These are phyloP conservation scores for Loripinus fragilis DNA, from an alignment of 2,888 invertebrate genomes.

Conservation along the genomic window DNA sequence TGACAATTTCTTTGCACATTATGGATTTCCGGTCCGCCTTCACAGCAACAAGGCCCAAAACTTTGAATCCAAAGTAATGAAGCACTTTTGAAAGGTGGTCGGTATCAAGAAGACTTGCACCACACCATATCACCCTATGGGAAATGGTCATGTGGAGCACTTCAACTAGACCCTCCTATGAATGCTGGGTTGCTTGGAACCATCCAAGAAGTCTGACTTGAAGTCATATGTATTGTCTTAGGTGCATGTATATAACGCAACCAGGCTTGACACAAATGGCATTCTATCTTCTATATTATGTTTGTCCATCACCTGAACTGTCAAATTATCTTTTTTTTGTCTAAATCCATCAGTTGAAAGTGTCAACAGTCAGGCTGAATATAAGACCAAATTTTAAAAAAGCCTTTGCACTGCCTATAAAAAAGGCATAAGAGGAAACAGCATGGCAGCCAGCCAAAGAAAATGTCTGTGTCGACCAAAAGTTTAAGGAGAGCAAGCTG, in stretches of 20 bases:
- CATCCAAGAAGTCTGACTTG: neutral
- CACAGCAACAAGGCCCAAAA: neutral
- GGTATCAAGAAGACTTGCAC: neutral
- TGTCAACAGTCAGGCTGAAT: too few species aligned
- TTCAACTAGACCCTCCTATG: neutral
- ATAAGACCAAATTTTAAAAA: neutral
- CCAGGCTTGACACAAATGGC: too few species aligned
- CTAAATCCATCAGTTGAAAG: too few species aligned
- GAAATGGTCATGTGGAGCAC: neutral
- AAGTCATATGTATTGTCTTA: neutral
- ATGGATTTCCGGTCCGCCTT: neutral
- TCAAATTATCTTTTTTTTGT: too few species aligned
- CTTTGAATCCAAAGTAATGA: neutral
- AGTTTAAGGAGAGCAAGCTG: neutral
- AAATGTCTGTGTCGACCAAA: neutral
- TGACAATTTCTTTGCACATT: neutral
- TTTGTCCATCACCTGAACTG: too few species aligned
- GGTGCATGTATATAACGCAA: neutral
- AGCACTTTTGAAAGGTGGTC: neutral
- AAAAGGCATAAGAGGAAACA: neutral
- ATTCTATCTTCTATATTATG: too few species aligned
- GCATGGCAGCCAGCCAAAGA: neutral
- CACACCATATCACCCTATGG: neutral
- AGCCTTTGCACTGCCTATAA: neutral
- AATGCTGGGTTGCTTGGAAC: neutral